Base-by-base conservation (phyloP, 2,113 vertebrate genomes). In the Cettia cetti region DNA sequence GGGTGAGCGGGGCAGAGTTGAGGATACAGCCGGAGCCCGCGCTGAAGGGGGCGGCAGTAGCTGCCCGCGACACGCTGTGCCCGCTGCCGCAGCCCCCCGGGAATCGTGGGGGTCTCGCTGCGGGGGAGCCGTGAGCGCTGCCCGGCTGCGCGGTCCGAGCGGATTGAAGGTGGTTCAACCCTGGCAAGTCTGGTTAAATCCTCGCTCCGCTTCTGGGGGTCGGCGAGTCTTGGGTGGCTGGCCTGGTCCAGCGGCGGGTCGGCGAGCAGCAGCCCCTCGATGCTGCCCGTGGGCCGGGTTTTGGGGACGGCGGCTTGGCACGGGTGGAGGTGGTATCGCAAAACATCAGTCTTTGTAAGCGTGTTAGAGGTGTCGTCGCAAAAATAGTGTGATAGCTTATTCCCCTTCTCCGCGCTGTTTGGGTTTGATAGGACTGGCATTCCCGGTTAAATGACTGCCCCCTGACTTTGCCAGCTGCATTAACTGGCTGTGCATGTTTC, bases 291-390 rank as follows among this genome's bases (percentile, higher is more conserved):
- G 45, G 71, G 53, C 45, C 9, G 72, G 37, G 72, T 18, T 76
- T 28, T 23, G 45, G 21, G 39, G 7, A 15, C 42, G 13, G 37
- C 15, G 19, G 15, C 21, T 21, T 17, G 39, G 30, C 15, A 6
- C 21, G 16, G 37, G 14, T 31, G 45, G 11, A 20, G 26, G 21
- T 5, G 45, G 45, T 18, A 7, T 4, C 63, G 22, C 31, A 3
- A 1, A 23, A 1, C 26, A 16, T 4, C 11, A 0, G 1, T 13
- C 13, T 40, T 7, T 15, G 45, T 8, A 0, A 47, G 13, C 9
- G 4, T 3, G 19, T 19, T 16, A 1, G 37, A n/a, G 8, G 21
- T 20, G 2, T 11, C 18, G 7, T 7, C 7, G 1, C 8, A 6
- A 4, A 16, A 28, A 2, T 2, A 3, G 12, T 5, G 40, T 5